phyloP scores from a whole-genome alignment of 1,140 invertebrate genomes.

The Thereuonema tuberculata region DNA sequence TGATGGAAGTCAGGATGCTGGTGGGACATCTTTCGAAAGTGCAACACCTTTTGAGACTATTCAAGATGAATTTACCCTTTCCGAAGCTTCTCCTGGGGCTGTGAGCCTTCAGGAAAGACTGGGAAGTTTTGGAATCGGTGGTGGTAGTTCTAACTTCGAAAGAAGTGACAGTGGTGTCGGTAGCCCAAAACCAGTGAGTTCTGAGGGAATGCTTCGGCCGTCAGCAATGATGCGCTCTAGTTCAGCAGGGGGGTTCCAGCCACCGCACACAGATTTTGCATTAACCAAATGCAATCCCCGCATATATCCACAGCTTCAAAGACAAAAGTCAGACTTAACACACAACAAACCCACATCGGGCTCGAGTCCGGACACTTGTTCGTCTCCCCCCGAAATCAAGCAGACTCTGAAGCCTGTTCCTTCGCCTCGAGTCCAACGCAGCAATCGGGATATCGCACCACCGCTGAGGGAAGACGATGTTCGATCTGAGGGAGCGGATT shows the following conservation, averaged over 20 bases:
- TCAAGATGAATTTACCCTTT: slow-evolving; percentile 25
- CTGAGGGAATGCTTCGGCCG: slow-evolving; percentile 23
- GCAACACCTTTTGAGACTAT: neutral
- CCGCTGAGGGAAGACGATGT: too few relatives aligned
- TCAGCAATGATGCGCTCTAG: slow-evolving; percentile 29
- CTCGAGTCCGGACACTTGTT: neutral
- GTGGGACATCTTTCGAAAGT: slow-evolving; percentile 11
- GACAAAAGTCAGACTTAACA: slow-evolving; percentile 34
- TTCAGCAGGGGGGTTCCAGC: slow-evolving; percentile 26
- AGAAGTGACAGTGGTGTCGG: slow-evolving; percentile 14
- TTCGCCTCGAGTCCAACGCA: neutral
- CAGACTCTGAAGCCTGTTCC: neutral
- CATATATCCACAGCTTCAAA: slow-evolving; percentile 18
- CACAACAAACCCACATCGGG: slow-evolving; percentile 16
- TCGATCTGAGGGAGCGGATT: too few relatives aligned
- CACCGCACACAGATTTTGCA: neutral
- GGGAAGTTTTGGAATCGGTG: neutral
- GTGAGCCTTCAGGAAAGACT: slow-evolving; percentile 1
- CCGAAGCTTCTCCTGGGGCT: slow-evolving; percentile 13
- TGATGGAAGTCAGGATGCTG: slow-evolving; percentile 34
- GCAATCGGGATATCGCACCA: too few relatives aligned
- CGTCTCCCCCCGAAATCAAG: slow-evolving; percentile 6
- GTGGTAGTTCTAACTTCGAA: neutral
- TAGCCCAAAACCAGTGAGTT: neutral
- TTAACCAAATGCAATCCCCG: slow-evolving; percentile 1